phyloP scores from a whole-genome alignment of 2,888 invertebrate species.

The Diplazon laetatorius region DNA sequence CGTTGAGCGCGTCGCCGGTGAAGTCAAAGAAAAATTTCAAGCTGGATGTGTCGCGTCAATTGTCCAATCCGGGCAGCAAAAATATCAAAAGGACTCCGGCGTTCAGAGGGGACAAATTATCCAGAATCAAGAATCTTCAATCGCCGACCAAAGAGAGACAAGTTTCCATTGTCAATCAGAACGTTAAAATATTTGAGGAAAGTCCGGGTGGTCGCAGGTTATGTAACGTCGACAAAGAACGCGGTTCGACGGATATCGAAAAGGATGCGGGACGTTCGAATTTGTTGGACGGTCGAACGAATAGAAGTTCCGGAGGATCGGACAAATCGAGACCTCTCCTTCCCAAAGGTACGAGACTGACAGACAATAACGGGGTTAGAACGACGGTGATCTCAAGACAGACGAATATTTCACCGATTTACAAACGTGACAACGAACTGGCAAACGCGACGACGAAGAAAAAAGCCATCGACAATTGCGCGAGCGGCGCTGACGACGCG shows the following conservation, averaged over 20 bases:
- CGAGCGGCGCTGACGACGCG: slow-evolving; percentile 69
- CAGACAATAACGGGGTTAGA: slow-evolving; percentile 60
- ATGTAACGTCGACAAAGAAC: slow-evolving; percentile 60
- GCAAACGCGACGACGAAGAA: slow-evolving; percentile 2
- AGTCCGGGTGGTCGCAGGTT: no score
- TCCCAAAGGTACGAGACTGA: slow-evolving; percentile 30
- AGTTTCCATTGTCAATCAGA: slow-evolving; percentile 66
- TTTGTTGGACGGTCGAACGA: slow-evolving; percentile 43
- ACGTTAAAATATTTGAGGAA: slow-evolving; percentile 69
- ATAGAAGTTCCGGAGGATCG: not conserved
- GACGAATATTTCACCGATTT: slow-evolving; percentile 68
- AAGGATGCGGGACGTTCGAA: not conserved
- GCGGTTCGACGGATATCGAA: not conserved
- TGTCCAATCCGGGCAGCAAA: slow-evolving; percentile 83
- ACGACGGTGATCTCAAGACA: slow-evolving; percentile 67
- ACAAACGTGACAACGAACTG: slow-evolving; percentile 60
- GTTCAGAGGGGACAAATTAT: slow-evolving; percentile 83
- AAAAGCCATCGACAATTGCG: not conserved
- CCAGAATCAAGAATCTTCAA: slow-evolving; percentile 64
- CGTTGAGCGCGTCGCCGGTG: slow-evolving; percentile 62
- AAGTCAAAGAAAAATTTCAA: slow-evolving; percentile 63
- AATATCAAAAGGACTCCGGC: slow-evolving; percentile 85
- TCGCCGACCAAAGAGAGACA: slow-evolving; percentile 66
- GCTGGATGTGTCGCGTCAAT: slow-evolving; percentile 82
- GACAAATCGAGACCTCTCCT: slow-evolving; percentile 23